phyloP scores from a whole-genome alignment of 2,113 vertebrate species.

The Hystrix cristata region DNA sequence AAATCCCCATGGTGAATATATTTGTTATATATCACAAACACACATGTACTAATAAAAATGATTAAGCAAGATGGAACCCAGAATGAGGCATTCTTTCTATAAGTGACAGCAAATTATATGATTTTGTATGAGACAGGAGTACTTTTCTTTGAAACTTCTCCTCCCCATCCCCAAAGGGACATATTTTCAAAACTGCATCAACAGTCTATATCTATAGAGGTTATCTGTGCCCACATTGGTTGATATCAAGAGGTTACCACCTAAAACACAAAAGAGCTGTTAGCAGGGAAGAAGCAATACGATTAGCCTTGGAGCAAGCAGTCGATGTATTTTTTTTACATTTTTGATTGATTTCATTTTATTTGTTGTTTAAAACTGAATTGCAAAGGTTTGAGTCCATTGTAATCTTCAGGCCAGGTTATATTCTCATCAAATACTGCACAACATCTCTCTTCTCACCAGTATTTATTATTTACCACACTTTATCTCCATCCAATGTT shows the following conservation, averaged over 20 bases:
- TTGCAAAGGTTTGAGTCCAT: not conserved
- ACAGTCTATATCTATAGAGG: not conserved
- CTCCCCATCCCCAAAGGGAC: not conserved
- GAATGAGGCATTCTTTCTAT: not conserved
- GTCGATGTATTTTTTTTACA: not conserved
- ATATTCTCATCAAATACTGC: not conserved
- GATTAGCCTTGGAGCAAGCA: not conserved
- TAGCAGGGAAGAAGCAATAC: not conserved
- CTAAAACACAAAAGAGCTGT: not conserved
- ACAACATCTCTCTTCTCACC: not conserved
- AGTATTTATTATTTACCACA: not conserved
- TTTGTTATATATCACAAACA: not conserved
- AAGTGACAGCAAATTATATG: not conserved
- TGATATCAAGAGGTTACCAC: not conserved
- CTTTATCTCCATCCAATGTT: not conserved
- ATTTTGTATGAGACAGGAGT: not conserved
- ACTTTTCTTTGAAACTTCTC: not conserved
- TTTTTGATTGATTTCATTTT: not conserved
- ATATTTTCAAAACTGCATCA: not conserved
- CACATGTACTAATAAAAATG: not conserved
- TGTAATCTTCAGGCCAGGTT: not conserved
- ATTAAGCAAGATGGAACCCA: not conserved
- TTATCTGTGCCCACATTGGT: not conserved
- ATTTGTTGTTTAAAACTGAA: not conserved
- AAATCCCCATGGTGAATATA: not conserved